Evolutionary conservation across 2,113 vertebrate species (phyloP), one percentile per base, ranked within the genome.

Genomic region (Odontophorus gujanensis): DNA sequence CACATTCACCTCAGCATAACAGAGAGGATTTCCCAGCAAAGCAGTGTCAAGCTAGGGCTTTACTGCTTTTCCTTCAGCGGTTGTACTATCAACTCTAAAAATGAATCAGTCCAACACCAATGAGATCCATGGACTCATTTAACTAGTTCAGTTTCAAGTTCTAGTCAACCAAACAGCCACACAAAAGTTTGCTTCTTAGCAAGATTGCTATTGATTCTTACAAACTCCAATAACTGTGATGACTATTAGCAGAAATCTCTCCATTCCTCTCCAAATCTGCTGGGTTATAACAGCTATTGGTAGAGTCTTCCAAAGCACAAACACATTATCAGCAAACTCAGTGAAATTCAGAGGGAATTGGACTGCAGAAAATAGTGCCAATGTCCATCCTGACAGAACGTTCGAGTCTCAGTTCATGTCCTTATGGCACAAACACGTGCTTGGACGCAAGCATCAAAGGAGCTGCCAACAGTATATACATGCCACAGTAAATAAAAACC

Each of bases 341-440:
- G 25, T 4, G 62, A 81, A 74, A 80, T 62, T 57, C 36, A 62
- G 63, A 40, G 43, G 15, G 12, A 80, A 21, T 5, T 16, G 5
- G 11, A 2, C 8, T 2, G 2, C 2, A 11, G 47, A 38, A 13
- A 87, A 21, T 13, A 43, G n/a, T 28, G 36, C 42, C 36, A 53
- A 13, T 7, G 24, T n/a, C 36, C 0, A 0, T 11, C 36, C 26
- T 11, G 9, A 24, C 0, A 6, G 34, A 32, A 28, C 1, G 3
- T 21, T 58, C 22, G 65, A 45, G 25, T 13, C 11, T 12, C 6
- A 0, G 13, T 18, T 65, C 40, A 55, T 5, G 5, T 18, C 61
- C 8, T n/a, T 48, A 13, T 36, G 47, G 9, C 59, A 92, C 11
- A 14, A 19, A 26, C 57, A 15, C 0, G 0, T 5, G 3, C 22